A percentile compares a stretch with the other conserved stretches of the same genome.
These are phyloP conservation scores for Hydra vulgaris DNA, from an alignment of 30 jellyfish, hydroid and myxozoan genomes.

Conservation along the genomic window DNA sequence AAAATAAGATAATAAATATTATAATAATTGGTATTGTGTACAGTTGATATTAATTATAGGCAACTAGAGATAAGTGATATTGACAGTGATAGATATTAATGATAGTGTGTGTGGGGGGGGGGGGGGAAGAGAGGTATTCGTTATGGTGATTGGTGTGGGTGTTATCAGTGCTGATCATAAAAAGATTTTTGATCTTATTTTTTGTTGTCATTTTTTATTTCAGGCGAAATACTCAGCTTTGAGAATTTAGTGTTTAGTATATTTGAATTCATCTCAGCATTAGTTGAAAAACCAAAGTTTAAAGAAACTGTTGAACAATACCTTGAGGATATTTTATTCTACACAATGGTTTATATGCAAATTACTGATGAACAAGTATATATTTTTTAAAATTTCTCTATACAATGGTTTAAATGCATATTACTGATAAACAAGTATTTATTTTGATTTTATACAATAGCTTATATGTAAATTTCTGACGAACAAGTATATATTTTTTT, in stretches of 20 bases:
- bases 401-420: constrained; percentile 78
- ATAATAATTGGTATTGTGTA: too few relatives aligned
- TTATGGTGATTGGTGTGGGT: neutral
- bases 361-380: constrained; percentile 83
- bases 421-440: constrained; percentile 75
- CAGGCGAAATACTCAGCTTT: constrained; percentile 80
- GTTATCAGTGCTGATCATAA: neutral
- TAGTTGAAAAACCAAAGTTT: constrained; percentile 63
- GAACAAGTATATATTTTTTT: constrained; percentile 50
- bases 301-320: constrained; percentile 52
- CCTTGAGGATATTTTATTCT: constrained; percentile 64
- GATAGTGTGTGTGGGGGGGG: too few relatives aligned
- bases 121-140: too few relatives aligned
- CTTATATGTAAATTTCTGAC: constrained; percentile 81
- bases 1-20: too few relatives aligned
- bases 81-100: too few relatives aligned
- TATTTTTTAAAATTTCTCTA: neutral
- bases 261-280: constrained; percentile 77
- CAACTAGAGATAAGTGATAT: too few relatives aligned
- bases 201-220: neutral
- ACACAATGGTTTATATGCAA: constrained; percentile 79
- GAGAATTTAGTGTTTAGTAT: constrained; percentile 69
- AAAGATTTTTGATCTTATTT: neutral
- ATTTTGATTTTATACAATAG: constrained; percentile 38
- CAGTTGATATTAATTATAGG: too few relatives aligned